Evolutionary conservation across 2,888 invertebrate genomes (phyloP).

Genomic region (Conops quadrifasciatus): DNA sequence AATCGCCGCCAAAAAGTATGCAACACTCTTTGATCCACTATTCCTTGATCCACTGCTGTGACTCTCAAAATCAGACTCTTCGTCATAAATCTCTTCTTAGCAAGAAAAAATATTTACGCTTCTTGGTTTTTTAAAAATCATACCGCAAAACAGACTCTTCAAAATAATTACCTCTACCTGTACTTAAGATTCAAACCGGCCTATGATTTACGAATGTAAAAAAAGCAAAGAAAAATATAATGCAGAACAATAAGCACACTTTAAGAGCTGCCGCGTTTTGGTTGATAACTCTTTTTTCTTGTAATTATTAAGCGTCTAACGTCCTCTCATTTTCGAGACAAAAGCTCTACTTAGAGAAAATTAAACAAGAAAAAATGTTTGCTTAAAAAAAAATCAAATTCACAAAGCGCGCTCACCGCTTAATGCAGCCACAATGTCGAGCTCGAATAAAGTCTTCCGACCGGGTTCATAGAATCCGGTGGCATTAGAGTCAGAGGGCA

Average conservation of each 20-base stretch:
- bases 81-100: too few species aligned
- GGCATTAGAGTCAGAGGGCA: too few species aligned
- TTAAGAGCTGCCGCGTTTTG: not conserved
- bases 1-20: too few species aligned
- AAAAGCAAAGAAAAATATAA: too few species aligned
- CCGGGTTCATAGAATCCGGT: not conserved
- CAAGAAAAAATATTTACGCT: too few species aligned
- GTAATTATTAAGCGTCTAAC: too few species aligned
- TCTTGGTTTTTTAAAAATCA: not conserved
- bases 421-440: constrained; percentile 20
- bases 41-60: too few species aligned
- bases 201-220: too few species aligned
- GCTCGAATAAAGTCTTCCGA: too few species aligned
- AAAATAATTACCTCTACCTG: constrained; percentile 2
- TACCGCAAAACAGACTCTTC: not conserved
- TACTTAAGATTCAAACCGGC: not conserved
- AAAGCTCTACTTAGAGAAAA: not conserved
- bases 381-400: not conserved
- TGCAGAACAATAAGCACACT: not conserved
- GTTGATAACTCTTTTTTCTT: not conserved
- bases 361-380: constrained; percentile 18
- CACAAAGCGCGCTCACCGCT: not conserved
- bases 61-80: too few species aligned
- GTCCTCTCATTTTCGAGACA: not conserved
- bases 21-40: too few species aligned